These are phyloP conservation scores for Alentia gelatinosa DNA, from an alignment of 2,888 invertebrate genomes.

Conservation along the genomic window DNA sequence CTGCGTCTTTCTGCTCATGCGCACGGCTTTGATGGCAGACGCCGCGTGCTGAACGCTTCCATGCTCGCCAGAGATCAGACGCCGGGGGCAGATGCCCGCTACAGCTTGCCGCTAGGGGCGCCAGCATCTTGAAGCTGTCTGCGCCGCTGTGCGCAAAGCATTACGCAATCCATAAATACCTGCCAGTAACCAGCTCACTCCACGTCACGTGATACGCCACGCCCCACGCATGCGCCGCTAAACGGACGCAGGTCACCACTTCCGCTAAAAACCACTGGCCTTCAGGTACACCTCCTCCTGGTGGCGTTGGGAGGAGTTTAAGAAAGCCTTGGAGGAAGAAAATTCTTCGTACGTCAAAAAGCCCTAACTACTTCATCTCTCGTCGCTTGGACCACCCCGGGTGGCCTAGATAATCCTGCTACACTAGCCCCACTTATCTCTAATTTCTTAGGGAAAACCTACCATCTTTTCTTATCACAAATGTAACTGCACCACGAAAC, in stretches of 20 bases:
- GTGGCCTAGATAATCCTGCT: too few relatives aligned
- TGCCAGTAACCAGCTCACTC: neutral
- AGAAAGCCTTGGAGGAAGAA: neutral
- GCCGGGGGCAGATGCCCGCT: neutral
- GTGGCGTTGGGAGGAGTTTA: neutral
- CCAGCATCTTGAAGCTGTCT: neutral
- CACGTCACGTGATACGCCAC: neutral
- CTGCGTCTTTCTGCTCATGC: neutral
- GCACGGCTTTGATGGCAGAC: neutral
- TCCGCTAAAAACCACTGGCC: neutral
- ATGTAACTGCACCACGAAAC: too few relatives aligned
- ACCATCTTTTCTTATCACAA: too few relatives aligned
- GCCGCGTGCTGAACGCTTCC: neutral
- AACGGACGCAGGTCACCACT: constrained; percentile 1
- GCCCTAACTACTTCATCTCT: neutral
- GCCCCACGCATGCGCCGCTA: neutral
- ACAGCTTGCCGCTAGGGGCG: neutral
- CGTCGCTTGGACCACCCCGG: neutral
- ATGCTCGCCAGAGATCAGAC: neutral
- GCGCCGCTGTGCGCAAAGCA: neutral
- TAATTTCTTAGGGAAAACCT: too few relatives aligned
- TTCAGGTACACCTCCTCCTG: neutral
- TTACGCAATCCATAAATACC: neutral
- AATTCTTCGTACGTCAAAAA: neutral
- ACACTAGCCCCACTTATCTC: too few relatives aligned